Evolutionary conservation across 2,888 invertebrate genomes (phyloP), one percentile per base, ranked within the genome.

Genomic region (Balanococcus diminutus): DNA sequence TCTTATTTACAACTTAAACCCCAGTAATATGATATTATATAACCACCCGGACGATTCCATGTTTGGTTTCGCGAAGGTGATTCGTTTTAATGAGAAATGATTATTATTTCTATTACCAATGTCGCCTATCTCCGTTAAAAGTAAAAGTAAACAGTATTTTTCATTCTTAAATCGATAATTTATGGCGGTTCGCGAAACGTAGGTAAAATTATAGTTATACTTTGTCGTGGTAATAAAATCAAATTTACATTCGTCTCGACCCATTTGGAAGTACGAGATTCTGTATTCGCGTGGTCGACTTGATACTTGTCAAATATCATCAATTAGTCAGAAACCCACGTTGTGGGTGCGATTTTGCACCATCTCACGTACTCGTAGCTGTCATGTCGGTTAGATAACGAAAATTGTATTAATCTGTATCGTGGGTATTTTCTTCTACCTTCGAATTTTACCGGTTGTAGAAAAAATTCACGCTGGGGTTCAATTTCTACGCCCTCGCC

Each of bases 111-210:
- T 61, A 61, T 61, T 61, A 61, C 61, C 31, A 75, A 32, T 75
- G 75, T 32, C 32, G 75, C 75, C 75, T 32, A 75, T 32, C 75
- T 32, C 0, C 32, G 16, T 75, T n/a, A 75, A 75, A 75, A 75
- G 75, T 75, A 75, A 75, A 75, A 75, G 75, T 75, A 75, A 75
- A 75, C 75, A 75, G n/a, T 31, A 32, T 32, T 75, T 75, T 75
- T 31, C 32, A 32, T 75, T 32, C 16, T 19, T 51, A 51, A 51
- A 51, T 51, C 51, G 19, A 51, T 51, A n/a, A 51, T 51, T 51
- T 51, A 51, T 19, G 19, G 19, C 19, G 19, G 42, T 16, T 42
- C 42, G 42, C 14, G 16, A 42, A 42, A 42, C 3, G 19, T 19
- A 42, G 19, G 19, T 8, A n/a, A n/a, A 19, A 19, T 51, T 9